Base-by-base conservation (phyloP, 37 sponge, comb jelly and placozoan species). In the Theonella swinhoei region DNA sequence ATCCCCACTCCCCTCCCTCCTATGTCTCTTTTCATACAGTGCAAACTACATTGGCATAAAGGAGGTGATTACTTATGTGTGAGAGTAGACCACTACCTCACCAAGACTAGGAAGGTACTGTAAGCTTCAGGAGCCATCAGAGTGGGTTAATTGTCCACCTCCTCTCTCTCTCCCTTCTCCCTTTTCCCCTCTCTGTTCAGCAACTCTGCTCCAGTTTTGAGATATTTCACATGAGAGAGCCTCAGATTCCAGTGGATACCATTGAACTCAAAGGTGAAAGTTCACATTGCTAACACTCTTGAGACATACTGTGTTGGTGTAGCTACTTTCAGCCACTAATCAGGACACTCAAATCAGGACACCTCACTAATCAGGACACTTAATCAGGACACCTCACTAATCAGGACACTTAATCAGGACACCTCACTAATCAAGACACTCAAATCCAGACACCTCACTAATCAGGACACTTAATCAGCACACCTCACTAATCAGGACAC, bases 201-300 rank as follows among this genome's bases (percentile, higher is more conserved):
- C 85, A 91, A 75, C 64, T 90, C 20, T 77, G 72, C 43, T 83
- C 76, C 84, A 93, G 85, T 30, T 88, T 99, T 80, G 99, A 99
- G 73, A 88, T 99, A 19, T 99, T 99, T 75, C 88, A 93, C 34
- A 76, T 96, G 72, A 67, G 94, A 39, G 94, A 96, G 71, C 71
- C 86, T 58, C 87, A 88, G 22, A 95, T 99, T 65, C 99, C 99
- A 23, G 99, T 99, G 26, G 96, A 97, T 64, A 92, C 94, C 76
- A 86, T 99, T 58, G 99, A 99, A 62, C 87, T 97, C 33, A 95
- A 95, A 93, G 97, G 98, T 98, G 36, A 38, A n/a, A n/a, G n/a
- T n/a, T n/a, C n/a, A n/a, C n/a, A n/a, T n/a, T n/a, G n/a, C n/a
- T n/a, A n/a, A n/a, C n/a, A n/a, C n/a, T n/a, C n/a, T n/a, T n/a